Evolutionary conservation across 2,113 vertebrate species (phyloP).

Genomic region (Urocynchramus pylzowi): DNA sequence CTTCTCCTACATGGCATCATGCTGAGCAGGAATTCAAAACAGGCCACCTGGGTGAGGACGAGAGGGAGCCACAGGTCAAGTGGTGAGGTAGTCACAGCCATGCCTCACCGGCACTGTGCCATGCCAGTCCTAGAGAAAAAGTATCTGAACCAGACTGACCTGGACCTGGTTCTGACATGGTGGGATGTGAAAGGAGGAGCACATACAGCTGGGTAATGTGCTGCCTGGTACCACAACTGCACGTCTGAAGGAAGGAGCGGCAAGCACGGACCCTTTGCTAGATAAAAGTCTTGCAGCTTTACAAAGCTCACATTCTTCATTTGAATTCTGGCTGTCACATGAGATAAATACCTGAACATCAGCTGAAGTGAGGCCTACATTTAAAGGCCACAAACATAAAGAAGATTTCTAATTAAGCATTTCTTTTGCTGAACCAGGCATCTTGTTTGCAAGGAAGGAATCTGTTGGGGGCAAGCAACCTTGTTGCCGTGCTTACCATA

Average conservation of each 20-base stretch:
- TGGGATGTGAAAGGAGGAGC: background rate
- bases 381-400: background rate
- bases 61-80: background rate
- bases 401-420: background rate
- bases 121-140: background rate
- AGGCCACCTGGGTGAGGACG: background rate
- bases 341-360: background rate
- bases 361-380: background rate
- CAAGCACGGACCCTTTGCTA: accelerated
- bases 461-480: background rate
- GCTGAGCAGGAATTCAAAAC: background rate
- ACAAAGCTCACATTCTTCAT: background rate
- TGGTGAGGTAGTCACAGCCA: background rate
- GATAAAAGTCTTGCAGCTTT: background rate
- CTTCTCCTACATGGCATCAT: background rate
- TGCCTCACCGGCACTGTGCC: accelerated
- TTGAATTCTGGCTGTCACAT: background rate
- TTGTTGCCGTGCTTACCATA: accelerated
- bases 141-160: background rate
- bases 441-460: background rate
- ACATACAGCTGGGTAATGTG: accelerated
- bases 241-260: background rate
- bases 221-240: background rate
- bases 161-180: accelerated
- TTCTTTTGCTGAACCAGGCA: background rate